These are phyloP conservation scores for Eidolon dupreanum DNA, from an alignment of 2,797 vertebrate species.

Conservation along the genomic window DNA sequence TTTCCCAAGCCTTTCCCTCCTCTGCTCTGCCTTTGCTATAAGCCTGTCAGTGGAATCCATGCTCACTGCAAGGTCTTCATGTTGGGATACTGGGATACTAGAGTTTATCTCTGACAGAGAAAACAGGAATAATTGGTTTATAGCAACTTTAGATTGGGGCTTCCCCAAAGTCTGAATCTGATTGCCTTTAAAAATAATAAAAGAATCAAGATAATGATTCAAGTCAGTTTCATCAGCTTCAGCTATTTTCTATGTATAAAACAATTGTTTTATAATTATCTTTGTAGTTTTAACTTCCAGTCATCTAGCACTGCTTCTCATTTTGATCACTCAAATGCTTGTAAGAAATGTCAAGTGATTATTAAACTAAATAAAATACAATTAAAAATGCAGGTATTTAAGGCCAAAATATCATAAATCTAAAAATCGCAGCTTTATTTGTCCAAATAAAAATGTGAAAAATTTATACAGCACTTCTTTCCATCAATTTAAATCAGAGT, in stretches of 20 bases:
- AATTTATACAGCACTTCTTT: conserved; percentile 44
- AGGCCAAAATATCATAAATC: not conserved
- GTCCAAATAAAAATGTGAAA: conserved; percentile 23
- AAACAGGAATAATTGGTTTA: not conserved
- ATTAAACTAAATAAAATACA: conserved; percentile 38
- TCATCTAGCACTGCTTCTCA: not conserved
- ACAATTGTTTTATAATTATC: not conserved
- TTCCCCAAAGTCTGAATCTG: not conserved
- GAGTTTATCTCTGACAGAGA: conserved; percentile 11
- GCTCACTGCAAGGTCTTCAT: not conserved
- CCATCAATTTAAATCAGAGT: conserved; percentile 29
- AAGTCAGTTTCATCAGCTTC: not conserved
- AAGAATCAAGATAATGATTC: not conserved
- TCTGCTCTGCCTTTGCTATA: not conserved
- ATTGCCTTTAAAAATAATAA: not conserved
- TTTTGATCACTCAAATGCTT: conserved; percentile 23
- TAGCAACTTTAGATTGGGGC: not conserved
- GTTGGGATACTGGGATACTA: not conserved
- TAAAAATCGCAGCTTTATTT: conserved; percentile 45
- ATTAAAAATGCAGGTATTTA: not conserved
- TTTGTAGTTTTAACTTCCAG: not conserved
- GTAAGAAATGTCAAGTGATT: conserved; percentile 19
- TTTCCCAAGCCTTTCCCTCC: not conserved
- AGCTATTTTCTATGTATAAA: not conserved
- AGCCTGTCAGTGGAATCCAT: not conserved